These are phyloP conservation scores for Alethe castanea DNA, from an alignment of 2,113 vertebrate species.

Conservation along the genomic window DNA sequence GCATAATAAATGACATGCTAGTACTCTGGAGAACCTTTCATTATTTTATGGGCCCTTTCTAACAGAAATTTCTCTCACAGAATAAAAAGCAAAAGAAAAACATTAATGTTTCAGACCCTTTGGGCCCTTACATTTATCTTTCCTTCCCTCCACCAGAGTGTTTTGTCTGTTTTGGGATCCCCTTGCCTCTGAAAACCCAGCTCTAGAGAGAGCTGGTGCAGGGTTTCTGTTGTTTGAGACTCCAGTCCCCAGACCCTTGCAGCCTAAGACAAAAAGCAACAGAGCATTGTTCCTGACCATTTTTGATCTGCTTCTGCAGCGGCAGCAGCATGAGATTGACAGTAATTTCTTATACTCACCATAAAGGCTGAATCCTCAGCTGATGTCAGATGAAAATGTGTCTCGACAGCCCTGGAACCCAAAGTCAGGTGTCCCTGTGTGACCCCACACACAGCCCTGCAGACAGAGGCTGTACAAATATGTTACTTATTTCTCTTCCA, in stretches of 20 bases:
- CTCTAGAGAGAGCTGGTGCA: not conserved
- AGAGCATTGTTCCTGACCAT: not conserved
- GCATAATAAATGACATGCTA: not conserved
- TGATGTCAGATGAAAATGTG: not conserved
- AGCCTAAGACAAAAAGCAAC: not conserved
- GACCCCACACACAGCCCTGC: not conserved
- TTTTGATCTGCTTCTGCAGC: not conserved
- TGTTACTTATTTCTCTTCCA: not conserved
- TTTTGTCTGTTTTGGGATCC: not conserved
- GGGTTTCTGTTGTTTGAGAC: not conserved
- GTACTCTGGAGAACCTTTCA: not conserved
- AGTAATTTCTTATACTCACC: not conserved
- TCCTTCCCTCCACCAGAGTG: not conserved
- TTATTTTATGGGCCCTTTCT: not conserved
- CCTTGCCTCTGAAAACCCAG: not conserved
- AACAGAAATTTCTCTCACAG: not conserved
- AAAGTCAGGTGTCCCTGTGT: not conserved
- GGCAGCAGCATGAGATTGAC: not conserved
- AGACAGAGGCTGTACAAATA: not conserved
- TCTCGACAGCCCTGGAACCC: accelerated
- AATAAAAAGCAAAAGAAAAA: not conserved
- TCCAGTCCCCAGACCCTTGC: not conserved
- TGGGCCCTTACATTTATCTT: not conserved
- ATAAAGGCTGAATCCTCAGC: not conserved
- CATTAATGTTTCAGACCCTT: not conserved